Conservation (phyloP, 2,888 invertebrate genomes). For the Lasioglossum malachurum region DNA sequence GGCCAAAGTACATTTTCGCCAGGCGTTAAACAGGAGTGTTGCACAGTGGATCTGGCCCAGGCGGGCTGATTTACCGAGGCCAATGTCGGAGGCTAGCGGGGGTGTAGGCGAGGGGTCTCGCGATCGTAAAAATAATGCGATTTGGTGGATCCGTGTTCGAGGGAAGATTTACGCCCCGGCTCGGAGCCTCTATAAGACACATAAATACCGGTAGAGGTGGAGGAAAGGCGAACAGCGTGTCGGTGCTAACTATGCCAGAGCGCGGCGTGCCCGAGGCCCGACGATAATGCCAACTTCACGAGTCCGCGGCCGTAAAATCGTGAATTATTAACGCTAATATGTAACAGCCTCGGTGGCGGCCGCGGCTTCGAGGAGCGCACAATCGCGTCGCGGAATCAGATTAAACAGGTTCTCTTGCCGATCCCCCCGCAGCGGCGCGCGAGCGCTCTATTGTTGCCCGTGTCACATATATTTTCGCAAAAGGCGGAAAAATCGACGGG, state of each 20-base stretch:
- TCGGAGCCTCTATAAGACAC: conserved; percentile 38
- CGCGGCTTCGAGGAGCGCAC: conserved; percentile 46
- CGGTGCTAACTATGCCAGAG: conserved; percentile 57
- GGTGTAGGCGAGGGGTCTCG: background rate
- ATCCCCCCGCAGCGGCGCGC: conserved; percentile 21
- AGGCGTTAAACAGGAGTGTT: conserved; percentile 12
- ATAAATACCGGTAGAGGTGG: conserved; percentile 43
- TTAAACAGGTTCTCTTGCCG: conserved; percentile 49
- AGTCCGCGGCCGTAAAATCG: conserved; percentile 76
- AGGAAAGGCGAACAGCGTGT: conserved; percentile 49
- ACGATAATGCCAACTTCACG: conserved; percentile 75
- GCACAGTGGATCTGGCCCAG: no score
- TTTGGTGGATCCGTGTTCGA: conserved; percentile 50
- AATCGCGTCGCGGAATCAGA: conserved; percentile 67
- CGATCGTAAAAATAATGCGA: conserved; percentile 47
- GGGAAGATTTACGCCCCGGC: conserved; percentile 54
- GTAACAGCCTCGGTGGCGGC: conserved; percentile 64
- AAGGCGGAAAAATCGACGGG: conserved; percentile 18
- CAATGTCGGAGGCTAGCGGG: background rate
- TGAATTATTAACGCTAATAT: conserved; percentile 78
- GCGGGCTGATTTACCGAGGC: conserved; percentile 5
- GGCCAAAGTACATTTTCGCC: background rate
- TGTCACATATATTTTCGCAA: conserved; percentile 32
- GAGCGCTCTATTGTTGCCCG: conserved; percentile 36
- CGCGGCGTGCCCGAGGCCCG: conserved; percentile 62